Evolutionary conservation across 2,797 vertebrate species (phyloP).

Genomic region (Aldrovandia affinis): DNA sequence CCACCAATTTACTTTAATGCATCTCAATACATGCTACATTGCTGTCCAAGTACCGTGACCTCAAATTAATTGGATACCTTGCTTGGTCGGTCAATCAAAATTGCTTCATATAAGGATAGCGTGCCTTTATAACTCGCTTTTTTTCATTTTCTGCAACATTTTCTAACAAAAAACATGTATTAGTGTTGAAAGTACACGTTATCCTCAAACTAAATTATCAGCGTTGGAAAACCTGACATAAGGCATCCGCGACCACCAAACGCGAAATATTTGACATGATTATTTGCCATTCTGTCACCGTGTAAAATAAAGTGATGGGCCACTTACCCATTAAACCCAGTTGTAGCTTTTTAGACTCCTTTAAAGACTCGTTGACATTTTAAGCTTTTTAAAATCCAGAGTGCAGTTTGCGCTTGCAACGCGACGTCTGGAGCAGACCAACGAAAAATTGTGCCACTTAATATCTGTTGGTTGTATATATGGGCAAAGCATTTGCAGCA

Average conservation of each 20-base stretch:
- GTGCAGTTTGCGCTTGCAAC: slow-evolving; percentile 39
- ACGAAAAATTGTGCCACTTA: slow-evolving; percentile 28
- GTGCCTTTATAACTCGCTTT: neutral
- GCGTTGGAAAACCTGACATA: neutral
- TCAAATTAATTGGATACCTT: slow-evolving; percentile 40
- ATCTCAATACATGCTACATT: slow-evolving; percentile 42
- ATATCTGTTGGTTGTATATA: slow-evolving; percentile 32
- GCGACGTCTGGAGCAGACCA: slow-evolving; percentile 19
- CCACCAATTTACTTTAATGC: slow-evolving; percentile 42
- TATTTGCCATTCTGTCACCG: neutral
- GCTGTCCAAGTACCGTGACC: slow-evolving; percentile 40
- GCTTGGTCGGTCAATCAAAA: slow-evolving; percentile 34
- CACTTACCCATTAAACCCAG: slow-evolving; percentile 49
- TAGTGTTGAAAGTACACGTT: neutral
- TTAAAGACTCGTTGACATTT: too few relatives aligned
- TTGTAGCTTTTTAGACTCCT: slow-evolving; percentile 12
- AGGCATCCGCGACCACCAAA: neutral
- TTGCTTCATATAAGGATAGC: neutral
- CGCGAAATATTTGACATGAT: neutral
- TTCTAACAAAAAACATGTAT: neutral
- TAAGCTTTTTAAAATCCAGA: slow-evolving; percentile 1
- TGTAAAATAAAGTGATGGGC: neutral
- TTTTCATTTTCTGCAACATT: neutral
- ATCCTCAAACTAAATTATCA: neutral
- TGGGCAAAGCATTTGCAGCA: slow-evolving; percentile 37